phyloP scores from a whole-genome alignment of 2,113 vertebrate genomes.

The Rhea americana region DNA sequence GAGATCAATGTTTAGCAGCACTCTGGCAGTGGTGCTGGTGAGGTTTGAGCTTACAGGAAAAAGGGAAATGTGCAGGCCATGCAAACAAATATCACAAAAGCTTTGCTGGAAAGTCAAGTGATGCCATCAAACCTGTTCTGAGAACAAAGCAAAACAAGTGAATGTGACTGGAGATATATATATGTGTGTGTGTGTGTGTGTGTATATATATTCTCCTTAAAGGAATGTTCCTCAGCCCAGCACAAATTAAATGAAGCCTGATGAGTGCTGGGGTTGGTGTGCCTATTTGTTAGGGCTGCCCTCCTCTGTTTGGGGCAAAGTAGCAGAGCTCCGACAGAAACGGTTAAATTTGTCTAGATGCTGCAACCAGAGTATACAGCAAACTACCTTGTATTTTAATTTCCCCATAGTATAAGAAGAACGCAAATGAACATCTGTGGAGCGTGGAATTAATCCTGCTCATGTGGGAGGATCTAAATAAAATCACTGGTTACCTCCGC shows the following conservation, averaged over 20 bases:
- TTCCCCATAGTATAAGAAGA: not conserved
- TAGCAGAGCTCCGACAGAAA: not conserved
- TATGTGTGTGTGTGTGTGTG: too few species aligned
- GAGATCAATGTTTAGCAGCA: not conserved
- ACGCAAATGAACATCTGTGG: conserved; percentile 10
- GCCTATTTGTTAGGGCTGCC: not conserved
- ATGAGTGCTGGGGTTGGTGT: not conserved
- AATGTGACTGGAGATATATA: not conserved
- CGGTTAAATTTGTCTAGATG: not conserved
- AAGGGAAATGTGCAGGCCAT: not conserved
- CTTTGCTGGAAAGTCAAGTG: not conserved
- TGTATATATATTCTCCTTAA: not conserved
- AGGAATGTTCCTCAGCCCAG: not conserved
- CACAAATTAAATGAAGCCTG: not conserved
- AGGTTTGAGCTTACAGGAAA: not conserved
- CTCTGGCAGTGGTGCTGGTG: not conserved
- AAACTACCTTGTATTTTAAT: not conserved
- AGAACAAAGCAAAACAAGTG: not conserved
- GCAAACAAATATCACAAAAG: not conserved
- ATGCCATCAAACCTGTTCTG: not conserved
- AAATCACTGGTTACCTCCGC: not conserved
- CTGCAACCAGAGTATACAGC: not conserved
- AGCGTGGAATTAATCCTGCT: not conserved
- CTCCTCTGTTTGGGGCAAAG: not conserved
- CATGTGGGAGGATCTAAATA: conserved; percentile 16